These are phyloP conservation scores for Sebastolobus alascanus DNA, from an alignment of 2,797 vertebrate genomes.

Conservation along the genomic window DNA sequence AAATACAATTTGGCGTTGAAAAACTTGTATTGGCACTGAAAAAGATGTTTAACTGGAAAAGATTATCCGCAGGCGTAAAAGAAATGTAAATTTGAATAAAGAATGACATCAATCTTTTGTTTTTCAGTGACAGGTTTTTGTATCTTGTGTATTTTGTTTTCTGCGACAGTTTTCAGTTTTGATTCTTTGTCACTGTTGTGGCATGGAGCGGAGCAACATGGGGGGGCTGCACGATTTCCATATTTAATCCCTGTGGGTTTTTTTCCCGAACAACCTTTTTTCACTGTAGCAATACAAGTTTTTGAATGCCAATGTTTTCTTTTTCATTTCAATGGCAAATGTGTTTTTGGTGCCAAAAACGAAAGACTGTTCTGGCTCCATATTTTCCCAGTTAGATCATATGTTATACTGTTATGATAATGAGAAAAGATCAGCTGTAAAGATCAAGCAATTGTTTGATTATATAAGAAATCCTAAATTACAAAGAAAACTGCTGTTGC, in stretches of 20 bases:
- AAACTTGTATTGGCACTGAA: neutral
- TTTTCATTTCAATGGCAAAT: neutral
- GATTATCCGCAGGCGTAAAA: neutral
- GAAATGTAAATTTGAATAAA: neutral
- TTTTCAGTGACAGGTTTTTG: neutral
- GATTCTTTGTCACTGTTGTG: neutral
- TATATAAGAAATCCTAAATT: neutral
- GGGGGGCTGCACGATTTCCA: neutral
- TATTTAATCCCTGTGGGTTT: neutral
- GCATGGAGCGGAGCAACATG: neutral
- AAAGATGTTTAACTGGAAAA: neutral
- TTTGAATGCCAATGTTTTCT: neutral
- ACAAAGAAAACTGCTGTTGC: neutral
- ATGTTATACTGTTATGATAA: neutral
- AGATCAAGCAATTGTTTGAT: neutral
- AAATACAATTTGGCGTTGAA: neutral
- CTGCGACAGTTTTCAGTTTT: neutral
- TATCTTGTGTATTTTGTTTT: neutral
- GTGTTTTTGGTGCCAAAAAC: neutral
- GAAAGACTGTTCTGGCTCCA: neutral
- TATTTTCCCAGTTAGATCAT: neutral
- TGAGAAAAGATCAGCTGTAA: neutral
- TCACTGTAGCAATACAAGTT: neutral
- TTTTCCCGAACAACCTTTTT: neutral
- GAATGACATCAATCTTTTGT: neutral